Base-by-base conservation (phyloP, 2,888 invertebrate species). In the Anoncus sp. region DNA sequence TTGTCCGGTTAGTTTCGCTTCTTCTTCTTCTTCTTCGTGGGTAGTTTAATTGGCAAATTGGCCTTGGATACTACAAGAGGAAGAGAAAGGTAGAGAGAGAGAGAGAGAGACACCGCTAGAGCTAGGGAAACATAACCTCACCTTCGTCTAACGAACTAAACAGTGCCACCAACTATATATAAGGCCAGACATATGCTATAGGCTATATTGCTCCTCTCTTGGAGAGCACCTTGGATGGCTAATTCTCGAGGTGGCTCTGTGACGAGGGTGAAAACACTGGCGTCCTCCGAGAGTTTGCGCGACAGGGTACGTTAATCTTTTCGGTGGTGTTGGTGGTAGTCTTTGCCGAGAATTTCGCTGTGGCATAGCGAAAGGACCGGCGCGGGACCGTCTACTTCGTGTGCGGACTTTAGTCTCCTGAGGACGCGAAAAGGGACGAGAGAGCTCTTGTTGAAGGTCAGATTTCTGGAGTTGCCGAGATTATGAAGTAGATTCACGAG, bases 31-130 rank as follows among this genome's bases (percentile, higher is more conserved):
- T 87, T 85, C 85, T 87, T 85, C 85, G 83, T 84, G 86, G 87
- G 83, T 86, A 88, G 86, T 88, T 88, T 88, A 88, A 88, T 88
- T 85, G 87, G 84, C 83, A 87, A 88, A 88, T 88, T 88, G 85
- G 83, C 84, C 87, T 83, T 79, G 80, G 82, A 70, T 60, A 22
- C 65, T 16, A 9, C 40, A n/a, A 22, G 53, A 20, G 51, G 38
- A 24, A 38, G 51, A 59, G 43, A 40, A 35, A 9, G 16, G 24
- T 51, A 55, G 38, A 27, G 35, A 18, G 3, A 27, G 35, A 31
- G 40, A 65, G 22, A 40, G 55, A 65, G 51, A 51, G 47, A n/a
- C n/a, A n/a, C n/a, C n/a, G n/a, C 18, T 12, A 14, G 31, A 40
- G 35, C 16, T 49, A 55, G 51, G 35, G 53, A 60, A 69, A 63